Conservation (phyloP, 2,888 invertebrate species). For the Orthosia cruda region DNA sequence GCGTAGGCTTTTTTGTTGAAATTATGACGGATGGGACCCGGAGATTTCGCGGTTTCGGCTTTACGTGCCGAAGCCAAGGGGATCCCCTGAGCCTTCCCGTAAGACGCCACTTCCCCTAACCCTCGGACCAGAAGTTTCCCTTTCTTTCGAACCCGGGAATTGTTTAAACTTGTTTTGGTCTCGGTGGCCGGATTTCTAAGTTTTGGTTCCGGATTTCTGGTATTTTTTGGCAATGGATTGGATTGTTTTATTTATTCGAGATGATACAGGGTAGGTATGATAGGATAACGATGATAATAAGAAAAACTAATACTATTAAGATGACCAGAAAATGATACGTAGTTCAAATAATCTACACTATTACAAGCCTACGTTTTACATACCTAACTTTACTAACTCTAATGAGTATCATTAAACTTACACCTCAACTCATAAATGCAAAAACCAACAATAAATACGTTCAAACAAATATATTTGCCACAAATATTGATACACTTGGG, state of each 20-base stretch:
- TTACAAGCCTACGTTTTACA: too few relatives aligned
- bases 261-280: too few relatives aligned
- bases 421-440: not conserved
- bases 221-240: not conserved
- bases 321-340: too few relatives aligned
- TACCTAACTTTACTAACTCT: not conserved
- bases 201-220: constrained; percentile 30
- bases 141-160: constrained; percentile 66
- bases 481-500: constrained; percentile 15
- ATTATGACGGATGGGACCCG: constrained; percentile 88
- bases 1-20: constrained; percentile 75
- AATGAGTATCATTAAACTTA: not conserved
- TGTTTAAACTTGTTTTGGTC: constrained; percentile 62
- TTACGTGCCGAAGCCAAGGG: constrained; percentile 78
- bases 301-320: too few relatives aligned
- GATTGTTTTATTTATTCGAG: too few relatives aligned
- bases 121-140: constrained; percentile 66
- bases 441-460: not conserved
- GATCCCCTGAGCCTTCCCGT: constrained; percentile 86
- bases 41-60: constrained; percentile 84
- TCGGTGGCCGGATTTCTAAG: constrained; percentile 46
- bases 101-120: constrained; percentile 70
- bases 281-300: too few relatives aligned
- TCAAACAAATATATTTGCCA: constrained; percentile 13
- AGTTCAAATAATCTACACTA: too few relatives aligned